Evolutionary conservation across 92 coral and sea anemone genomes (phyloP).

Genomic region (Umimayanthus kanabou): DNA sequence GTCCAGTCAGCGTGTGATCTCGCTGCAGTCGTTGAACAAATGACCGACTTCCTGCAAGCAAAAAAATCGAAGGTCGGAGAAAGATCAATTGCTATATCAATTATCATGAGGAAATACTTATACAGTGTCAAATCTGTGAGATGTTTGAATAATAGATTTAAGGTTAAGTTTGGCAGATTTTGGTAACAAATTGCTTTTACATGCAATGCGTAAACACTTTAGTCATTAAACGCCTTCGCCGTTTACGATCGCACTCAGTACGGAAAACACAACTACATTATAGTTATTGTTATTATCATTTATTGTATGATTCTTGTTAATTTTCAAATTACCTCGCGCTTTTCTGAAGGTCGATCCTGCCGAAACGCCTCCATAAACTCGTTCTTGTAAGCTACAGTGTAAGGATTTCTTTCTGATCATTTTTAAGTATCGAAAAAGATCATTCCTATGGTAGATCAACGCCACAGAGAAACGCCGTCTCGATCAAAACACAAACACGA

Average conservation of each 20-base stretch:
- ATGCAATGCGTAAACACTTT: background rate
- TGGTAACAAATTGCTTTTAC: background rate
- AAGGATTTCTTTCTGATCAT: conserved; percentile 63
- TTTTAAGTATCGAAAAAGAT: background rate
- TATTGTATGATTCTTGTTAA: too few species aligned
- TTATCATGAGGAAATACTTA: background rate
- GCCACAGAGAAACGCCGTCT: conserved; percentile 16
- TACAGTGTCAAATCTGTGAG: background rate
- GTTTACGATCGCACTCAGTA: background rate
- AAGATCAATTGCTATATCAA: too few species aligned
- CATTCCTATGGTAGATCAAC: conserved; percentile 6
- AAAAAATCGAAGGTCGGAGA: background rate
- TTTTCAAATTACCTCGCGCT: conserved; percentile 70
- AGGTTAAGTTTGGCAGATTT: background rate
- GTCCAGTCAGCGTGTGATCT: conserved; percentile 81
- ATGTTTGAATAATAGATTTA: background rate
- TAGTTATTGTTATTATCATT: too few species aligned
- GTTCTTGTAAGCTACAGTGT: conserved; percentile 71
- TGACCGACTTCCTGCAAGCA: conserved; percentile 68
- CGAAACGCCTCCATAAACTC: conserved; percentile 67
- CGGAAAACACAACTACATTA: too few species aligned
- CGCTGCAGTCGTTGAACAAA: conserved; percentile 85
- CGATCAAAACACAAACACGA: background rate
- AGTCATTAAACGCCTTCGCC: background rate
- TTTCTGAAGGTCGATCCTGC: conserved; percentile 56